Base-by-base conservation (phyloP, 2,113 vertebrate genomes). In the Trematomus loennbergii region DNA sequence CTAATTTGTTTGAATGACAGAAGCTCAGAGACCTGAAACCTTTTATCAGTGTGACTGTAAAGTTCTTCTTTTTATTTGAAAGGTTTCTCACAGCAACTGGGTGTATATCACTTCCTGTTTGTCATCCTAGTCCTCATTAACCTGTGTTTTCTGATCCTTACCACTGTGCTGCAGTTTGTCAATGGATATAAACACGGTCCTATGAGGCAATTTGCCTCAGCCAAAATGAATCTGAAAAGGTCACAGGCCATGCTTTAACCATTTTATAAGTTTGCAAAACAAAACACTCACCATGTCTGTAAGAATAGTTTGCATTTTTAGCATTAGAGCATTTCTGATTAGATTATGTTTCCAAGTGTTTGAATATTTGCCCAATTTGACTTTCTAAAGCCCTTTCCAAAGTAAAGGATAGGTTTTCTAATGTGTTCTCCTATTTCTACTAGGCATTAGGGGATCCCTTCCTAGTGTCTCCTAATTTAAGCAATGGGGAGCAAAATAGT, bases 1-100 rank as follows among this genome's bases (percentile, higher is more conserved):
- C 43, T 72, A 57, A 81, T 84, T 76, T 53, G 43, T 79, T 54
- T 75, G 66, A 75, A 67, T 64, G 58, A 48, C 33, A 59, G 18
- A 59, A 72, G 63, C 46, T 75, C 33, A 25, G 12, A 53, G 22
- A 29, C 66, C 54, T 68, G 12, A 40, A 45, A 72, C 40, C 52
- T 78, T 65, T 6, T 40, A 72, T 48, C 22, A 63, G 58, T 53
- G 15, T 43, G 55, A 71, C 79, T 36, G 40, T 78, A 17, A 61
- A 59, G 20, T 22, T 70, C 10, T 36, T 6, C 4, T 65, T 68
- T 73, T 33, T 20, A 20, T 49, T 59, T 16, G 33, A 48, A 60
- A 18, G 50, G 9, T 40, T 77, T 76, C 18, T 70, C 5, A 12
- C 57, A 20, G 50, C 9, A 29, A 17, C 46, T 15, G 52, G 15